Evolutionary conservation across 2,797 vertebrate species (phyloP), one percentile per base, ranked within the genome.

Genomic region (Pelochelys cantorii): DNA sequence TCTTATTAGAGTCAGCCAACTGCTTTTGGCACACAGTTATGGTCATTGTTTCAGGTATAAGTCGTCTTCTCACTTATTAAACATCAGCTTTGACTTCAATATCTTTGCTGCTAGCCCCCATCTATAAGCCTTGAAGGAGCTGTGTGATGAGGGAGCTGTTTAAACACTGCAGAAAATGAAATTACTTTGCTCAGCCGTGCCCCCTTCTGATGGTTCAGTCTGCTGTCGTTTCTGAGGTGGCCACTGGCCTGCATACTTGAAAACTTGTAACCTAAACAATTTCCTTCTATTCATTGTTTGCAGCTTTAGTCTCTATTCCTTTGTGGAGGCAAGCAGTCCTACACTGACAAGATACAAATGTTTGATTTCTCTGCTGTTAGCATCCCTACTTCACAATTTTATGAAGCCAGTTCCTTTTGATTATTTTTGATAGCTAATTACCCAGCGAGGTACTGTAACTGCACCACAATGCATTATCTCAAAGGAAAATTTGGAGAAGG

Each of bases 231-330:
- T 86, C 83, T 84, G 75, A 82, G n/a, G 88, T 83, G 91, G 31
- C 90, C 89, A 89, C 93, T 86, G 37, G 84, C 81, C 95, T 1
- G 0, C 93, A 81, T 71, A 54, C 86, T 31, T 92, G 79, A 37
- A 90, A 92, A 42, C 94, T 81, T 1, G 85, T 97, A 94, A 92
- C 94, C 42, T 95, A 94, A 95, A 91, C 86, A 85, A 59, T 85
- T 85, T 90, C 82, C 71, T n/a, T 80, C 91, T 92, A 62, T 90
- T 94, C 85, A 55, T 90, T 95, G 85, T 92, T 97, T 96, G 94
- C 91, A 77, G 74, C 74, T 77, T 48, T 77, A 77, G 25, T 48
- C 88, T 92, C 87, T 82, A 88, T 92, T 94, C 92, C 87, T 93
- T 96, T 71, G 5, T 82, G 25, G 88, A 23, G 34, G 86, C 90